Percentiles rank a stretch among this genome's conserved stretches.
Evolutionary conservation across 2,888 invertebrate genomes (phyloP).

Genomic region (Eugnorisma glareosa): DNA sequence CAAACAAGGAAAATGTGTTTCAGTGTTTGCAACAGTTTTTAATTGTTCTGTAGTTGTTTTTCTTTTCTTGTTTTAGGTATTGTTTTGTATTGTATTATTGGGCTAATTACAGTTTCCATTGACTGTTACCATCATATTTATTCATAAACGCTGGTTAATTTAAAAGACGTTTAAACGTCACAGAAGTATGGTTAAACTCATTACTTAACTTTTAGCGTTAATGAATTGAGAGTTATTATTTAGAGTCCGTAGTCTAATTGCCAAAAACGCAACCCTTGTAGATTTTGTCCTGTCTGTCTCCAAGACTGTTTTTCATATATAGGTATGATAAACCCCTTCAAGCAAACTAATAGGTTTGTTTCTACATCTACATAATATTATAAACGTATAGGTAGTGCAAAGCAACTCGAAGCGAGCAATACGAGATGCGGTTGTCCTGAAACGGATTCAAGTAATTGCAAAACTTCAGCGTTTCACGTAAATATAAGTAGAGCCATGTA

Average conservation of each 20-base stretch:
- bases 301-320: not conserved
- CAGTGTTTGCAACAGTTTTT: constrained; percentile 16
- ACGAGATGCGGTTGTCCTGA: constrained; percentile 44
- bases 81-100: not conserved
- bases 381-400: not conserved
- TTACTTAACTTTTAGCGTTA: not conserved
- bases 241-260: not conserved
- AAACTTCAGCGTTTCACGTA: constrained; percentile 40
- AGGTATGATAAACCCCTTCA: not conserved
- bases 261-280: not conserved
- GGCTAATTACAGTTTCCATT: not conserved
- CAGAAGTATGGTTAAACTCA: not conserved
- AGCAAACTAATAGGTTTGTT: not conserved
- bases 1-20: constrained; percentile 39
- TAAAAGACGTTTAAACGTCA: not conserved
- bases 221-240: not conserved
- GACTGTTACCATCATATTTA: not conserved
- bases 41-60: constrained; percentile 11
- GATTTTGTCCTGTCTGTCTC: not conserved
- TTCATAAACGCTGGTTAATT: not conserved
- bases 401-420: constrained; percentile 39
- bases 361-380: not conserved
- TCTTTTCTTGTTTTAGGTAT: constrained; percentile 2
- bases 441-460: constrained; percentile 52
- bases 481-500: not conserved